These are phyloP conservation scores for Euura saliciscinereae DNA, from an alignment of 1,140 invertebrate species.

Conservation along the genomic window DNA sequence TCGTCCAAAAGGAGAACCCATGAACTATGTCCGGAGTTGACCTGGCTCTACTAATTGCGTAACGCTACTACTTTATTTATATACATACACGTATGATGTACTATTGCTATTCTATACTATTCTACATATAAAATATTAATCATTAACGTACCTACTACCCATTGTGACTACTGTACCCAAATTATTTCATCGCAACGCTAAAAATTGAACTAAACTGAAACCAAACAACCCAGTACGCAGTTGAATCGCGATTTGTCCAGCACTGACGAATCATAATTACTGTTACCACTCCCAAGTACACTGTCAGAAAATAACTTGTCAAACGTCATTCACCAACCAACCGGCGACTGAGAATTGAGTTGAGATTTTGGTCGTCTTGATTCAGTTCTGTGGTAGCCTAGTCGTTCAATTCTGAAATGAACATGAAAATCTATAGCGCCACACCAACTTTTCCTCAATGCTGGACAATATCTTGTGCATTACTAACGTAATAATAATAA, in stretches of 20 bases:
- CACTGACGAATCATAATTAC: neutral
- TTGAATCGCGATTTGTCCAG: neutral
- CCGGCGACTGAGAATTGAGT: too few species aligned
- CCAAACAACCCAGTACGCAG: neutral
- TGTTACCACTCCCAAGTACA: too few species aligned
- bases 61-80: slow-evolving; percentile 5
- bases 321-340: too few species aligned
- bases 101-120: slow-evolving; percentile 2
- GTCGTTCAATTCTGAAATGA: too few species aligned
- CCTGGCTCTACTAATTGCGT: neutral
- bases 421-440: too few species aligned
- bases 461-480: neutral
- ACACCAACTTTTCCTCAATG: too few species aligned
- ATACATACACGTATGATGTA: slow-evolving; percentile 4
- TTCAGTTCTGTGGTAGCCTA: too few species aligned
- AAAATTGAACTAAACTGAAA: neutral
- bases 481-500: neutral
- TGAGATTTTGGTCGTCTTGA: too few species aligned
- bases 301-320: too few species aligned
- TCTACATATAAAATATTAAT: neutral
- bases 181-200: neutral
- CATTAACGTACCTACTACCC: neutral
- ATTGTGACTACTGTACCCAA: slow-evolving; percentile 1
- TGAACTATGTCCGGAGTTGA: neutral
- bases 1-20: neutral